Evolutionary conservation across 2,113 vertebrate species (phyloP), one percentile per base, ranked within the genome.

Genomic region (Girardinichthys multiradiatus): DNA sequence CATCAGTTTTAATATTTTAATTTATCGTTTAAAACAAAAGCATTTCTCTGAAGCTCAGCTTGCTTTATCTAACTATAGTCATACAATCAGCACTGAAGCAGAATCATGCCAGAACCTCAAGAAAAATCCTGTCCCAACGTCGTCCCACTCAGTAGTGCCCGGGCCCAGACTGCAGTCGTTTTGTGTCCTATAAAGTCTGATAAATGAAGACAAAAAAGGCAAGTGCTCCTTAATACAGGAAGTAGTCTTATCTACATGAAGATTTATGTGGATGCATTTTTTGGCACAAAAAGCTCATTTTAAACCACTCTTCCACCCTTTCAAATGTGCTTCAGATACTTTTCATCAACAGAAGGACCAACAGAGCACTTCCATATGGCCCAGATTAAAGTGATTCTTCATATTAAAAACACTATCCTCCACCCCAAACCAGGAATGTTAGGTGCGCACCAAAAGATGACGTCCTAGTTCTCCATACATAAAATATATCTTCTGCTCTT

Each of bases 401-500:
- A 48, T n/a, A 35, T 51, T 19, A 27, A 71, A 51, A 68, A 1
- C 60, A 21, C 17, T 4, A 3, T 9, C 24, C 19, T 27, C 17
- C 8, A 3, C 7, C 24, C 19, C 24, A 30, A 0, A 13, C 24
- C 10, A 28, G 24, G 31, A 12, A 10, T 8, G 6, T 9, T n/a
- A 68, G 65, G 58, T 66, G 75, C 30, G 64, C 19, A 21, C 28
- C 70, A 74, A 33, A 59, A n/a, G 63, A 48, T 24, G 51, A 39
- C n/a, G 12, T 62, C 33, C 63, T 45, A 26, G 28, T 33, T 57
- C 57, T 66, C 65, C 39, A 66, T n/a, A 57, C 48, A 67, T 63
- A 64, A 71, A 79, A 71, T 35, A 62, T 27, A 42, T 39, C 27
- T 68, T 33, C 54, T 29, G 58, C 35, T 65, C 73, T 76, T 71